Percentiles rank a stretch among this genome's conserved stretches.
Conservation (phyloP, 2,797 vertebrate species). For the Propithecus deckenii region DNA sequence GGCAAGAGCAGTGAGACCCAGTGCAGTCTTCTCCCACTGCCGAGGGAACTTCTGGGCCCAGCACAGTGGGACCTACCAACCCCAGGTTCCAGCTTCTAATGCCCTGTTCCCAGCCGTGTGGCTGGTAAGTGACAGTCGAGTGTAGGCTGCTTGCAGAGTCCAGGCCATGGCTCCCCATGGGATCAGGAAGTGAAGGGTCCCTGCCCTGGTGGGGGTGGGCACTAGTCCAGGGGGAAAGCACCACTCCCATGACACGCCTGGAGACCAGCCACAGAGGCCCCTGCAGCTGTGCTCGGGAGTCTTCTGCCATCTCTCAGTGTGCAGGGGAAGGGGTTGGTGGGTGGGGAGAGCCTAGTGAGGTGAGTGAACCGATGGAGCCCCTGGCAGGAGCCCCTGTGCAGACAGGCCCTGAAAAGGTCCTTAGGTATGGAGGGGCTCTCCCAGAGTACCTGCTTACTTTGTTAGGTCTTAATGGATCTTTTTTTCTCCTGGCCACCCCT, state of each 20-base stretch:
- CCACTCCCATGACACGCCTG: neutral
- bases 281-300: rapidly evolving
- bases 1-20: neutral
- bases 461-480: neutral
- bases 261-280: neutral
- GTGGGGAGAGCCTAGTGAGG: neutral
- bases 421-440: neutral
- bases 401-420: neutral
- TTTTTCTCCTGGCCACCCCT: neutral
- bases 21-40: rapidly evolving
- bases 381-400: neutral
- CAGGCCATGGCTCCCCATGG: neutral
- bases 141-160: neutral
- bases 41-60: neutral
- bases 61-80: neutral
- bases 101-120: neutral
- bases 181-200: neutral
- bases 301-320: neutral
- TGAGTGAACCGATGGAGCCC: neutral
- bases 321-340: neutral
- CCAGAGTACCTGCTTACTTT: neutral
- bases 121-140: neutral
- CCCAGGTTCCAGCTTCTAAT: neutral
- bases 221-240: neutral
- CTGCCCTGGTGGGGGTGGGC: neutral